A percentile compares a stretch with the other conserved stretches of the same genome.
Conservation (phyloP, 2,113 vertebrate genomes). For the Epinephelus cyanopodus region DNA sequence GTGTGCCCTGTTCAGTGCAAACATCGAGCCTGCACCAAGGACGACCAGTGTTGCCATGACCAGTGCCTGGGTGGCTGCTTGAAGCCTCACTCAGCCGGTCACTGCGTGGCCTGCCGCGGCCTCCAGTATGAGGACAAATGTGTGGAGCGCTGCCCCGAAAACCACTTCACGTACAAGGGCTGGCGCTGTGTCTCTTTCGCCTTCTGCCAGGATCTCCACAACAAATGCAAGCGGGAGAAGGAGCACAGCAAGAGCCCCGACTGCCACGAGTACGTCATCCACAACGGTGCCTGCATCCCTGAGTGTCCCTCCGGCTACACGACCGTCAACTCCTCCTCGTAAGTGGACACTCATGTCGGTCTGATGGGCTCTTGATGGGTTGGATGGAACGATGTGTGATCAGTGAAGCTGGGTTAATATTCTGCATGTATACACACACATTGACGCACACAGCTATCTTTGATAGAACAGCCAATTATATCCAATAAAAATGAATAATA, state of each 20-base stretch:
- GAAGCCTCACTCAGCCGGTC: constrained; percentile 82
- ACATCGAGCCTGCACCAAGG: constrained; percentile 89
- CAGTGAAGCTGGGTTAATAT: constrained; percentile 1
- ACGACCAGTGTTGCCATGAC: constrained; percentile 91
- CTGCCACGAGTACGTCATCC: constrained; percentile 92
- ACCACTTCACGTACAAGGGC: constrained; percentile 89
- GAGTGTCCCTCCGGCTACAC: constrained; percentile 96
- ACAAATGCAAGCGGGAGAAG: constrained; percentile 85
- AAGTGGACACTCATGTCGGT: constrained; percentile 77
- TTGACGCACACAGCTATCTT: neutral
- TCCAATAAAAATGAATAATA: too few relatives aligned
- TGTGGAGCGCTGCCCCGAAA: constrained; percentile 87
- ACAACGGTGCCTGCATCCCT: constrained; percentile 89
- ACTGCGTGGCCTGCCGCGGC: constrained; percentile 92
- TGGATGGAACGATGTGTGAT: constrained; percentile 25
- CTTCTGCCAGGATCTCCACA: constrained; percentile 94
- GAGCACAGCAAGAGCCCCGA: constrained; percentile 76
- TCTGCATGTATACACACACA: neutral
- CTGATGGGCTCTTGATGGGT: constrained; percentile 34
- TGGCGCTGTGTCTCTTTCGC: constrained; percentile 93
- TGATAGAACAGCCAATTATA: too few relatives aligned
- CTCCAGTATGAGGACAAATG: constrained; percentile 87
- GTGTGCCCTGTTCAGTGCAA: constrained; percentile 92
- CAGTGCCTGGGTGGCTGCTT: constrained; percentile 93
- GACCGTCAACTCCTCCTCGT: constrained; percentile 93